Evolutionary conservation across 2,888 invertebrate genomes (phyloP), one percentile per base, ranked within the genome.

Genomic region (Esperia sulphurella): DNA sequence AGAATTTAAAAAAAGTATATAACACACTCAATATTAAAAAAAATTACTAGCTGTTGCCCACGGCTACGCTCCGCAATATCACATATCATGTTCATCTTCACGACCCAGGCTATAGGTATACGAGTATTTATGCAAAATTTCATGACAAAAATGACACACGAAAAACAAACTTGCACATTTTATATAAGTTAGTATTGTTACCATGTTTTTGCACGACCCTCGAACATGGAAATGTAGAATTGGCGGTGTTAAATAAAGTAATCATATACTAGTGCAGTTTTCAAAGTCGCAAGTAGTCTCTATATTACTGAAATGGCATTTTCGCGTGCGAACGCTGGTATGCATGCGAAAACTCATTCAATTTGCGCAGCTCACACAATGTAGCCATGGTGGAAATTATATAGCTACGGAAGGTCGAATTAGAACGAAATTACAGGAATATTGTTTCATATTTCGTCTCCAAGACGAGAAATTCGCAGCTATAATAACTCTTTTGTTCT

Each of bases 301-400:
- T 30, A 31, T 41, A 40, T 33, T 33, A 50, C 51, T 63, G 59
- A 71, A 79, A 80, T 79, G 66, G 61, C 58, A 49, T 52, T 59
- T 71, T 79, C 61, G 80, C 80, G 75, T 81, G 79, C 59, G 57
- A 48, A 51, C 45, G 39, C 50, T 14, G 33, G 3, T 13, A 35
- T 44, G 35, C 49, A 53, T 45, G 49, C 45, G 48, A 47, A 50
- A 56, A 56, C 45, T 47, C 46, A 49, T 41, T 41, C 41, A 41
- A 41, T 41, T 41, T 29, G 41, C 41, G n/a, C 21, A 21, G 21
- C 21, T n/a, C 41, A 8, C 41, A 28, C 41, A 28, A 10, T 14
- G 28, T 28, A 29, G 41, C 41, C 21, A 28, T 28, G 41, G 41
- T 29, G 41, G n/a, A 10, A 29, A 29, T 41, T 29, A 41, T 41